Evolutionary conservation across 2,797 vertebrate species (phyloP).

Genomic region (Channa striata): DNA sequence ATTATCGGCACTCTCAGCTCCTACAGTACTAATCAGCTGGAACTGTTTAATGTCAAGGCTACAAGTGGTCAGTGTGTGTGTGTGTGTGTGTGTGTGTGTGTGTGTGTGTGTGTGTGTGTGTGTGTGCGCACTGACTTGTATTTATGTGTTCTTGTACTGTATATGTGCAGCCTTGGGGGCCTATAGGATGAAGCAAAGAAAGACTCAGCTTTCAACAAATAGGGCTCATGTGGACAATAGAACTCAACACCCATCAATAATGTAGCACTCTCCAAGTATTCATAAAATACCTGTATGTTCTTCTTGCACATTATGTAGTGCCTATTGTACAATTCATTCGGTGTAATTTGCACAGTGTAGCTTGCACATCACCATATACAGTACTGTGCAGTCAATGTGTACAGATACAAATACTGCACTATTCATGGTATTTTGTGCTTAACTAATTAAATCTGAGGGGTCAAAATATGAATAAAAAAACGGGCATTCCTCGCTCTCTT

Average conservation of each 20-base stretch:
- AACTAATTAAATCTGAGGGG: too few species aligned
- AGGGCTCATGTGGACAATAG: constrained; percentile 31
- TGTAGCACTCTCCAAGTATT: constrained; percentile 58
- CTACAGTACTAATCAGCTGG: constrained; percentile 52
- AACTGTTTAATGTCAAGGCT: constrained; percentile 62
- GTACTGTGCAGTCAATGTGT: constrained; percentile 6
- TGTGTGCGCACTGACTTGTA: constrained; percentile 25
- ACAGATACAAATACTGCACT: neutral
- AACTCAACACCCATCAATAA: constrained; percentile 64
- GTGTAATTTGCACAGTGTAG: constrained; percentile 21
- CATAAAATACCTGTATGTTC: constrained; percentile 62
- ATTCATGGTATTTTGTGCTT: too few species aligned
- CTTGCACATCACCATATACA: constrained; percentile 37
- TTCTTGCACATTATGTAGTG: constrained; percentile 40
- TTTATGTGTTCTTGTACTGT: neutral
- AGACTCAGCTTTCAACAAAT: constrained; percentile 25
- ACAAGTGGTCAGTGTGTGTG: constrained; percentile 75
- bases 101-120: constrained; percentile 64
- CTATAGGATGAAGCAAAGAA: constrained; percentile 14
- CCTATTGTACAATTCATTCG: constrained; percentile 18
- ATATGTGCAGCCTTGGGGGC: constrained; percentile 12
- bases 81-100: constrained; percentile 51
- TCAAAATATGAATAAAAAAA: neutral
- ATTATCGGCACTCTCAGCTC: constrained; percentile 54
- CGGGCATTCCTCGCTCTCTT: neutral